A percentile compares a stretch with the other conserved stretches of the same genome.
Evolutionary conservation across 1,140 invertebrate genomes (phyloP).

Genomic region (Megalonaias nervosa): DNA sequence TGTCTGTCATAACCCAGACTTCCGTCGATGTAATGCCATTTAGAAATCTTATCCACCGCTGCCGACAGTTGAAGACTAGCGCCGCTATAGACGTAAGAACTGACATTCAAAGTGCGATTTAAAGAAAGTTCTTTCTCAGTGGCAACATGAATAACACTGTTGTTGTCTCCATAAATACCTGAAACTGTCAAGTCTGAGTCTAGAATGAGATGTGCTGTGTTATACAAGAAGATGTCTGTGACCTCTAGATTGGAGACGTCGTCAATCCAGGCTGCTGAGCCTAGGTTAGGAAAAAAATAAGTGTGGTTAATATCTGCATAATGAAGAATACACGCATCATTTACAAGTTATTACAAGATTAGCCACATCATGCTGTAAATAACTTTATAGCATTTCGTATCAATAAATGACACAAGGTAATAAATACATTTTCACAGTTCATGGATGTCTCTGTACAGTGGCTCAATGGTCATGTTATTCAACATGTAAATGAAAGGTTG

Average conservation of each 20-base stretch:
- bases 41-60: slow-evolving; percentile 27
- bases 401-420: not conserved
- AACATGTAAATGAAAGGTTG: no score
- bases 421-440: not conserved
- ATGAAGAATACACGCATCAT: not conserved
- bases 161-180: slow-evolving; percentile 37
- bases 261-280: slow-evolving; percentile 44
- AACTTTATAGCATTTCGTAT: not conserved
- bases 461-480: no score
- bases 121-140: slow-evolving; percentile 30
- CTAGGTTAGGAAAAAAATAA: slow-evolving; percentile 27
- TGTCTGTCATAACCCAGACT: not conserved
- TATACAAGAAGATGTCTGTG: slow-evolving; percentile 37
- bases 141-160: slow-evolving; percentile 39
- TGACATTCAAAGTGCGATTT: slow-evolving; percentile 28
- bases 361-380: not conserved
- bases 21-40: slow-evolving; percentile 36
- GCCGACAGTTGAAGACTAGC: slow-evolving; percentile 33
- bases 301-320: not conserved
- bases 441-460: no score
- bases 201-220: slow-evolving; percentile 46
- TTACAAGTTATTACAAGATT: not conserved
- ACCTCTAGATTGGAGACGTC: slow-evolving; percentile 30
- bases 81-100: slow-evolving; percentile 36
- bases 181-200: slow-evolving; percentile 23